Base-by-base conservation (phyloP, 64 coral and sea anemone genomes). In the Dendronephthya gigantea region DNA sequence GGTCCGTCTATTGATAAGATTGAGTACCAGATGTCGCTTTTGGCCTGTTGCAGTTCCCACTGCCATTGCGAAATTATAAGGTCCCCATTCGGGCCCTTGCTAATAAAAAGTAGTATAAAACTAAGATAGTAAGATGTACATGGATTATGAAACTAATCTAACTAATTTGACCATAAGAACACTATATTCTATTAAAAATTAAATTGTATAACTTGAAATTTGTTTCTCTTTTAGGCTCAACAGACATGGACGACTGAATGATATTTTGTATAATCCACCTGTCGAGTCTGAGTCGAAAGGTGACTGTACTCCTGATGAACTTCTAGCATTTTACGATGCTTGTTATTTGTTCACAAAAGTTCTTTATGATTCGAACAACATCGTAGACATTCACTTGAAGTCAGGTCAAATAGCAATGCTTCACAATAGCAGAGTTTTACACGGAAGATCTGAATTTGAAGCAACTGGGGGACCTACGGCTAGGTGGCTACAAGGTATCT, bases 341-440 rank as follows among this genome's bases (percentile, higher is more conserved):
- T 79, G 9, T 8, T 79, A 16, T 36, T 12, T 39, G 7, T 19
- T 79, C 36, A 12, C 17, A 34, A 79, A 79, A 79, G 36, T 19
- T 17, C 36, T 79, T 15, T 33, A 79, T 19, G 19, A 39, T 19
- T 33, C 72, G 29, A 29, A 79, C 13, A 36, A 79, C 32, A 19
- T 36, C 0, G 36, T 79, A 36, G 32, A 79, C 30, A 34, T 36
- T 35, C 72, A 39, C 7, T 39, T 79, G 29, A 34, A 79, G 36
- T 39, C 72, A 36, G 72, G 72, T 36, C 72, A 79, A 34, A 79
- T 79, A 0, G 36, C 36, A 79, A 39, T 79, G 30, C 37, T 79
- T 39, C 72, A 79, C 19, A 79, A 79, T 34, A 79, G 14, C 10
- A 29, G 72, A 79, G 72, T 79, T 79, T 39, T 79, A 79, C 72